These are phyloP conservation scores for Axinella damicornis DNA, from an alignment of 37 sponge, comb jelly and placozoan species.

Conservation along the genomic window DNA sequence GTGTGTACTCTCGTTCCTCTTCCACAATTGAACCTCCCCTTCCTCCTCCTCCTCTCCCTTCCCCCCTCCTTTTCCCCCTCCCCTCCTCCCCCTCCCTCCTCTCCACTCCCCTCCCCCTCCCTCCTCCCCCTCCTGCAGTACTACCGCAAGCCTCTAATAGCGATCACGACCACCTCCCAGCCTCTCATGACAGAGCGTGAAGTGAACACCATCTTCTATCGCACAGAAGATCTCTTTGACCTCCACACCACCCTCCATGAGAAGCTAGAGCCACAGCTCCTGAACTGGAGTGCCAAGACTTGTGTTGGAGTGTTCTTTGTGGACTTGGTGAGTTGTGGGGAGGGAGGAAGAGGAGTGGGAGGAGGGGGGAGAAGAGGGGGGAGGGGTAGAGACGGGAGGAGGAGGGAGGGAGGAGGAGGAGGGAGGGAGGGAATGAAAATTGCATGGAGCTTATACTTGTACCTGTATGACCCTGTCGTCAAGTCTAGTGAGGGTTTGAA, in stretches of 20 bases:
- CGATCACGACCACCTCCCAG: conserved; percentile 72
- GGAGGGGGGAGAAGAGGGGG: not conserved
- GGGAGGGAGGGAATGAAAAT: not conserved
- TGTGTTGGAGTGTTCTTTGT: conserved; percentile 86
- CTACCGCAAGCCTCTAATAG: conserved; percentile 88
- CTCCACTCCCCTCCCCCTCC: not conserved
- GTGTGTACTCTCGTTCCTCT: no score
- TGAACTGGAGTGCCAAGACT: conserved; percentile 62
- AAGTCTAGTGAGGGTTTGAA: no score
- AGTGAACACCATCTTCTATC: conserved; percentile 84
- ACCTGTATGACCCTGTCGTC: no score
- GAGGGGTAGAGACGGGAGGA: not conserved
- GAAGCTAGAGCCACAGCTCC: conserved; percentile 60
- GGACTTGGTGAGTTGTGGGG: conserved; percentile 70
- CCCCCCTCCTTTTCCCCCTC: not conserved
- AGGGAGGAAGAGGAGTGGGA: conserved; percentile 2
- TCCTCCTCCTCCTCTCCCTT: not conserved
- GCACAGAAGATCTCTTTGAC: conserved; percentile 70
- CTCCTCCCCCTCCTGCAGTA: conserved; percentile 48
- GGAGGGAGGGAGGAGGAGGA: not conserved
- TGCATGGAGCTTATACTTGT: not conserved
- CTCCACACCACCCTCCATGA: conserved; percentile 66
- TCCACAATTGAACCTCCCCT: no score
- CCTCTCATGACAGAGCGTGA: conserved; percentile 75
- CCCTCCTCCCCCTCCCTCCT: not conserved